Percentiles rank a stretch among this genome's conserved stretches.
phyloP scores from a whole-genome alignment of 2,797 vertebrate species.

The Decapterus maruadsi region DNA sequence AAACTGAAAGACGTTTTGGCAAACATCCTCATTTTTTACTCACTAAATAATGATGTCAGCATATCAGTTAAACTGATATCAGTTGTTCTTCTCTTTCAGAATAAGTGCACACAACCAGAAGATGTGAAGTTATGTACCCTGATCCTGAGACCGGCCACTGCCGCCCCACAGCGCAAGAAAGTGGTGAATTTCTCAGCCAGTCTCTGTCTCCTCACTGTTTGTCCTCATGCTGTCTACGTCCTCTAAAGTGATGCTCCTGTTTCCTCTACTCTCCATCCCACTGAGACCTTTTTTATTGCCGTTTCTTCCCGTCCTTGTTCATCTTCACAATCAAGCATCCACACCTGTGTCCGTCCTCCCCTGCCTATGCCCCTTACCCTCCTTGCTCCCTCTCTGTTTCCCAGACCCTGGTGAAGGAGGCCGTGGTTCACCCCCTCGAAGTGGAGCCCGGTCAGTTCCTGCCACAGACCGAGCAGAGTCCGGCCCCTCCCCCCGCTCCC shows the following conservation, averaged over 20 bases:
- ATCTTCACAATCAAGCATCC: conserved; percentile 1
- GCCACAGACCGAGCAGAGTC: conserved; percentile 66
- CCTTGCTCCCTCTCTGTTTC: conserved; percentile 29
- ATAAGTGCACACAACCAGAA: conserved; percentile 86
- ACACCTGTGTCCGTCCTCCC: conserved; percentile 9
- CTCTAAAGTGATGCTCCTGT: conserved; percentile 4
- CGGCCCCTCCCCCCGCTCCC: conserved; percentile 44
- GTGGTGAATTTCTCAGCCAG: conserved; percentile 77
- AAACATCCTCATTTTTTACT: background rate
- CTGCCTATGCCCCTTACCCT: conserved; percentile 1
- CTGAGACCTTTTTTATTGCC: background rate
- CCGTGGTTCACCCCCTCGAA: conserved; percentile 80
- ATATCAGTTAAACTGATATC: no score
- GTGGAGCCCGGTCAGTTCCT: conserved; percentile 79
- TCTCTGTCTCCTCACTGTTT: background rate
- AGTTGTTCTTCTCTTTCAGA: conserved; percentile 71
- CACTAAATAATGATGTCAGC: background rate
- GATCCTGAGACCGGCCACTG: conserved; percentile 77
- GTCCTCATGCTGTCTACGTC: background rate
- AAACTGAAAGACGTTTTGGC: background rate
- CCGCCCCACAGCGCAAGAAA: conserved; percentile 81
- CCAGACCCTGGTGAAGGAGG: conserved; percentile 85
- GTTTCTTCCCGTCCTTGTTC: background rate
- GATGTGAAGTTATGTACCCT: conserved; percentile 86
- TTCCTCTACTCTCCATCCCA: background rate